Evolutionary conservation across 2,113 vertebrate genomes (phyloP).

Genomic region (Nannobrachium achirus): DNA sequence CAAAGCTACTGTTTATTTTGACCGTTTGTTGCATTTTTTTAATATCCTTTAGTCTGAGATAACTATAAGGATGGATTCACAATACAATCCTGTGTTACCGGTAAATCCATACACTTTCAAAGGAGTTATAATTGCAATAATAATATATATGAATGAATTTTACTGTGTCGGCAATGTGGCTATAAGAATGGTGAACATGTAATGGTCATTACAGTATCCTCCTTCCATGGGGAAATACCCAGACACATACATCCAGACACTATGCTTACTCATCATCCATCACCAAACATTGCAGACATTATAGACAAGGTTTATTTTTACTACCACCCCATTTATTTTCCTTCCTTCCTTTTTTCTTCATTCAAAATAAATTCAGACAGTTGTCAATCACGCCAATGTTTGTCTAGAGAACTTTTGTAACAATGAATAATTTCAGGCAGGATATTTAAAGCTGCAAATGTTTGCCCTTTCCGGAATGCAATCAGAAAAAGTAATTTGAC

Average conservation of each 20-base stretch:
- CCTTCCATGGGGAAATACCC: constrained; percentile 59
- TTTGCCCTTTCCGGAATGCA: not conserved
- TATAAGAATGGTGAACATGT: not conserved
- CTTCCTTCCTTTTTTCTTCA: constrained; percentile 54
- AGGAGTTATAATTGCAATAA: too few relatives aligned
- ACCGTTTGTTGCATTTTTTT: too few relatives aligned
- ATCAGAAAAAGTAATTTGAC: constrained; percentile 20
- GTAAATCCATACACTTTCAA: too few relatives aligned
- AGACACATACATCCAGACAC: constrained; percentile 57
- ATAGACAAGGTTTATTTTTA: constrained; percentile 54
- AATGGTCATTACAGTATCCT: constrained; percentile 12
- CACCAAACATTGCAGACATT: constrained; percentile 35
- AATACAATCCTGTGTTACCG: too few relatives aligned
- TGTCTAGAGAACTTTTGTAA: not conserved
- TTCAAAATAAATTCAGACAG: constrained; percentile 47
- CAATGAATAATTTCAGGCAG: constrained; percentile 1
- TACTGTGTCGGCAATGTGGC: not conserved
- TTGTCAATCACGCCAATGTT: constrained; percentile 25
- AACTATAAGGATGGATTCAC: too few relatives aligned
- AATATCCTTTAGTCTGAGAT: too few relatives aligned
- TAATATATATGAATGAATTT: too few relatives aligned
- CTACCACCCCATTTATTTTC: constrained; percentile 23
- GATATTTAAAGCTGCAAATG: constrained; percentile 19
- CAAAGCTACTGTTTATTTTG: too few relatives aligned
- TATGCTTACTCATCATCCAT: constrained; percentile 64